Evolutionary conservation across 2,888 invertebrate genomes (phyloP).

Genomic region (Andrena haemorrhoa): DNA sequence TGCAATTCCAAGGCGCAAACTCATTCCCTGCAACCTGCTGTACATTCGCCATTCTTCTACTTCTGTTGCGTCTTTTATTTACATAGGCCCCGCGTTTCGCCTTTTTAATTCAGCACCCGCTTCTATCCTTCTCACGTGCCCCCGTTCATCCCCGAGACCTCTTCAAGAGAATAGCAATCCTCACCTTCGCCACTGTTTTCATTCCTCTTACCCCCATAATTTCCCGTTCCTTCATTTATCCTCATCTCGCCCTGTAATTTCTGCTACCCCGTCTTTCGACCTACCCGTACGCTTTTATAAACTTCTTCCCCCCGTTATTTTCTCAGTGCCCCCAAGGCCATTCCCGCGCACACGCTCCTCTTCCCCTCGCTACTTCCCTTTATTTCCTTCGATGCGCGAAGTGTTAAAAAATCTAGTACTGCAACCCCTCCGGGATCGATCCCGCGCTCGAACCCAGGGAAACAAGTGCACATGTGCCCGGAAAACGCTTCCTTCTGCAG

Average conservation of each 20-base stretch:
- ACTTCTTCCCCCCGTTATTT: not conserved
- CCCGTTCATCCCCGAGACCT: not conserved
- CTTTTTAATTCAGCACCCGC: slow-evolving; percentile 1
- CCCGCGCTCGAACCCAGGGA: not conserved
- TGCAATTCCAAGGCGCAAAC: not conserved
- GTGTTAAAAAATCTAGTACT: not conserved
- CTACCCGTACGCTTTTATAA: not conserved
- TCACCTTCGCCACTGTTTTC: not conserved
- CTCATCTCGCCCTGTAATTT: not conserved
- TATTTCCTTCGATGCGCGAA: not conserved
- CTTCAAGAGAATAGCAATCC: slow-evolving; percentile 3
- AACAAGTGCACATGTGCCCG: not conserved
- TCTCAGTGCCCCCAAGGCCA: not conserved
- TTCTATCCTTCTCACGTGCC: not conserved
- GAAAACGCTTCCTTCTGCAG: not conserved
- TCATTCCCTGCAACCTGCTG: not conserved
- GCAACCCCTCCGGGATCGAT: not conserved
- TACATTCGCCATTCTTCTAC: not conserved
- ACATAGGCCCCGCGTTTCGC: not conserved
- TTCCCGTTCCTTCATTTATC: not conserved
- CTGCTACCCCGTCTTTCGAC: not conserved
- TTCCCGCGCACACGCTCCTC: not conserved
- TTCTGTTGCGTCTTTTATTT: not conserved
- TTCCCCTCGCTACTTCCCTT: not conserved
- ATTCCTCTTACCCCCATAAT: slow-evolving; percentile 5